Base-by-base conservation (phyloP, 2,113 vertebrate species). In the Sapayoa aenigma region DNA sequence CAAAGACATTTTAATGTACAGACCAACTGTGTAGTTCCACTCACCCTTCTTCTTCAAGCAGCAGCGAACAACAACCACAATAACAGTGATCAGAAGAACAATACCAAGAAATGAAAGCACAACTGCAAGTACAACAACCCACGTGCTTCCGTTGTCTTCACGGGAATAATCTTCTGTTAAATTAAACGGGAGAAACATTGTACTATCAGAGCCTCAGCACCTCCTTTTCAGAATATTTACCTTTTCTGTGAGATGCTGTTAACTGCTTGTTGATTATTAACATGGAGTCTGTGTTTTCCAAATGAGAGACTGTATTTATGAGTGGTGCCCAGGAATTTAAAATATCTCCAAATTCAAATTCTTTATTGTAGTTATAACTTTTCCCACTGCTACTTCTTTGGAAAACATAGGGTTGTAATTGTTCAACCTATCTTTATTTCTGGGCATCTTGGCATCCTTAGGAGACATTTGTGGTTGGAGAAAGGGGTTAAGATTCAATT, bases 81-180 rank as follows among this genome's bases (percentile, higher is more conserved):
- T 56, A 63, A 98, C 14, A 42, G 95, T 11, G 58, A 97, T 84
- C 89, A 98, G 90, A 56, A 98, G 95, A 76, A 98, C 50, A 81
- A 98, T 15, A 46, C 96, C 96, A 66, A 97, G 74, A 46, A 98
- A 2, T 47, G 97, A 97, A 50, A 96, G 68, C 72, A 97, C 96
- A 37, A 97, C 75, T 42, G 97, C 97, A 73, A 98, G 63, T 39
- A 97, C 96, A 76, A 98, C 53, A 63, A 96, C 72, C 91, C 89
- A 92, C 0, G 84, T 94, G 89, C 6, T 95, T 37, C 79, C 52
- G 58, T 3, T 92, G 68, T 96, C 95, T 87, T 94, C 88, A 30
- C 60, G 65, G 84, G 71, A 86, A 53, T 42, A 46, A 73, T 88
- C 84, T 89, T 93, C 96, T 97, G 93, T 95, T 83, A 92, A 96